Evolutionary conservation across 2,797 vertebrate genomes (phyloP).

Genomic region (Astyanax mexicanus): DNA sequence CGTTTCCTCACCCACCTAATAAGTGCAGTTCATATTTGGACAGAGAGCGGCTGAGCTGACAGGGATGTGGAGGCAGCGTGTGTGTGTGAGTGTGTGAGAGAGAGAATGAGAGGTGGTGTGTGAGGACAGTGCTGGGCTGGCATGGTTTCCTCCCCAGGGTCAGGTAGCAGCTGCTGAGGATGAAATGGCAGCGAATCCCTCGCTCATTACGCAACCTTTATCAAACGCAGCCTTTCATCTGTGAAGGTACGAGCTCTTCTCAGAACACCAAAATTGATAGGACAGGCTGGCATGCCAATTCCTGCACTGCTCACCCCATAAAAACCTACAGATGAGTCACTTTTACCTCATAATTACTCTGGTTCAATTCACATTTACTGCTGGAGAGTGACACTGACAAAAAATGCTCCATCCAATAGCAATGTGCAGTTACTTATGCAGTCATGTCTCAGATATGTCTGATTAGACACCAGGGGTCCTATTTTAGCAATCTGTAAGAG

Average conservation of each 20-base stretch:
- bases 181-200: slow-evolving; percentile 64
- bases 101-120: slow-evolving; percentile 35
- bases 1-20: neutral
- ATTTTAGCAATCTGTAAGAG: too few species aligned
- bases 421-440: neutral
- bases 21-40: neutral
- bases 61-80: slow-evolving; percentile 33
- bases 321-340: neutral
- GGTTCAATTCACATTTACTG: neutral
- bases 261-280: neutral
- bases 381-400: neutral
- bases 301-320: neutral
- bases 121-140: slow-evolving; percentile 52
- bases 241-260: slow-evolving; percentile 4
- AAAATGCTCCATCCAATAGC: too few species aligned
- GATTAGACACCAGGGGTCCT: too few species aligned
- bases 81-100: slow-evolving; percentile 32
- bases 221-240: slow-evolving; percentile 65
- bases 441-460: too few species aligned
- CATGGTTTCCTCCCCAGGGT: slow-evolving; percentile 62
- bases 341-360: neutral
- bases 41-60: slow-evolving; percentile 25
- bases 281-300: neutral
- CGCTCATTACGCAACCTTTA: slow-evolving; percentile 68
- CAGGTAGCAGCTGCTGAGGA: slow-evolving; percentile 69